These are phyloP conservation scores for Cyaniris semiargus DNA, from an alignment of 2,888 invertebrate genomes.

Conservation along the genomic window DNA sequence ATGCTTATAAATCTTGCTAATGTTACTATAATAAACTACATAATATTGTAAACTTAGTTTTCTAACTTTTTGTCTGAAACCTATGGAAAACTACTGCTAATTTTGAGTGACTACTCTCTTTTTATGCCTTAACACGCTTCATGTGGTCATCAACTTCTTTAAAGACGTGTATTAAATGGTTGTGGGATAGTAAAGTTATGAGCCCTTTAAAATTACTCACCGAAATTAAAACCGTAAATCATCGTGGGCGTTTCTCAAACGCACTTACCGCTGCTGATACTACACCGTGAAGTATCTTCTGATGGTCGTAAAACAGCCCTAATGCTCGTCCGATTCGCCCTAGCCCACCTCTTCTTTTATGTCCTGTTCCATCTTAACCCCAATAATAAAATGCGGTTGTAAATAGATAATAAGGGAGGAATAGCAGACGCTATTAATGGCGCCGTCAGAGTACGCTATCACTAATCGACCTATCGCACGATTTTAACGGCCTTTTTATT, in stretches of 20 bases:
- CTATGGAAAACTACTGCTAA: neutral
- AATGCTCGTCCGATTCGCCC: conserved; percentile 70
- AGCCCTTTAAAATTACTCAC: conserved; percentile 37
- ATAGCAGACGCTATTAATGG: conserved; percentile 73
- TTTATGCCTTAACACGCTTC: neutral
- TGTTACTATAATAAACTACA: too few relatives aligned
- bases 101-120: neutral
- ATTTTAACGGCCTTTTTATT: conserved; percentile 65
- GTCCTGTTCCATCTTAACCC: conserved; percentile 72
- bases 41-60: too few relatives aligned
- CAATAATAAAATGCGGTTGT: conserved; percentile 80
- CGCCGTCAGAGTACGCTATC: conserved; percentile 64
- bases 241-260: conserved; percentile 45
- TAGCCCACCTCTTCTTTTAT: conserved; percentile 65
- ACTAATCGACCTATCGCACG: conserved; percentile 64
- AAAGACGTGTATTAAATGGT: conserved; percentile 25
- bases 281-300: conserved; percentile 78
- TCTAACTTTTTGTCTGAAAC: too few relatives aligned
- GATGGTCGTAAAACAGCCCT: conserved; percentile 79
- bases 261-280: conserved; percentile 70
- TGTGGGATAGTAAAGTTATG: neutral
- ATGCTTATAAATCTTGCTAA: too few relatives aligned
- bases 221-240: conserved; percentile 45
- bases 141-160: neutral
- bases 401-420: conserved; percentile 79